phyloP scores from a whole-genome alignment of 2,797 vertebrate genomes.

The Myiotriccus ornatus region DNA sequence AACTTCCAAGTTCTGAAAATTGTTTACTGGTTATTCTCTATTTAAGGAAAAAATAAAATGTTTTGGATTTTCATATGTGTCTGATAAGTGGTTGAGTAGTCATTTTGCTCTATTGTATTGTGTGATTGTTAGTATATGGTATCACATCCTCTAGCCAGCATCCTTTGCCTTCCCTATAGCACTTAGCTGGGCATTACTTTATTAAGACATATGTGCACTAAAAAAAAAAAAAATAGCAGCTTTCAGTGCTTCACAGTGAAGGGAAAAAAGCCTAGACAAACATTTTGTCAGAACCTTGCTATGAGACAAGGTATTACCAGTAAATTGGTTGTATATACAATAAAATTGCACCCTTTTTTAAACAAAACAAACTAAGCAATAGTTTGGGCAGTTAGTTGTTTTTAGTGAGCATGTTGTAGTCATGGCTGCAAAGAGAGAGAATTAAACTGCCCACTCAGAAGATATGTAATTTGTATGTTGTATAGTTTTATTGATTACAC shows the following conservation, averaged over 20 bases:
- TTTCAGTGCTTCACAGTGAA: conserved; percentile 94
- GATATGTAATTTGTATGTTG: conserved; percentile 95
- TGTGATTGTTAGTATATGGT: conserved; percentile 86
- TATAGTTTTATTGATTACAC: conserved; percentile 99
- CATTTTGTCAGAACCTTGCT: conserved; percentile 91
- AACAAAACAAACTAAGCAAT: conserved; percentile 92
- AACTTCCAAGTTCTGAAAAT: conserved; percentile 88
- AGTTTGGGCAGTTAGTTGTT: conserved; percentile 95
- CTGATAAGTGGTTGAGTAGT: conserved; percentile 87
- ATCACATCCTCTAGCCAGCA: conserved; percentile 84
- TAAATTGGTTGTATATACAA: conserved; percentile 91
- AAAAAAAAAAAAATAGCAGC: conserved; percentile 81
- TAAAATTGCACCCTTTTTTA: conserved; percentile 95
- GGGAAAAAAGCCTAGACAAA: conserved; percentile 88
- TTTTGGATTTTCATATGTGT: conserved; percentile 86
- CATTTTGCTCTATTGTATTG: conserved; percentile 86
- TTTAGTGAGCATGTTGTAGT: conserved; percentile 88
- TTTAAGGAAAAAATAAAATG: conserved; percentile 85
- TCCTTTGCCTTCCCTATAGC: conserved; percentile 88
- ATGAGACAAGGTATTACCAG: conserved; percentile 91
- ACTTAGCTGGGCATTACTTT: conserved; percentile 97
- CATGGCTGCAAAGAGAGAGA: conserved; percentile 85
- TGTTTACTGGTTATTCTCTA: conserved; percentile 89
- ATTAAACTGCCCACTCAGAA: conserved; percentile 84
- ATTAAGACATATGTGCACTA: conserved; percentile 98